Evolutionary conservation across 1,140 invertebrate species (phyloP), one percentile per base, ranked within the genome.

Genomic region (Trinorchestia longiramus): DNA sequence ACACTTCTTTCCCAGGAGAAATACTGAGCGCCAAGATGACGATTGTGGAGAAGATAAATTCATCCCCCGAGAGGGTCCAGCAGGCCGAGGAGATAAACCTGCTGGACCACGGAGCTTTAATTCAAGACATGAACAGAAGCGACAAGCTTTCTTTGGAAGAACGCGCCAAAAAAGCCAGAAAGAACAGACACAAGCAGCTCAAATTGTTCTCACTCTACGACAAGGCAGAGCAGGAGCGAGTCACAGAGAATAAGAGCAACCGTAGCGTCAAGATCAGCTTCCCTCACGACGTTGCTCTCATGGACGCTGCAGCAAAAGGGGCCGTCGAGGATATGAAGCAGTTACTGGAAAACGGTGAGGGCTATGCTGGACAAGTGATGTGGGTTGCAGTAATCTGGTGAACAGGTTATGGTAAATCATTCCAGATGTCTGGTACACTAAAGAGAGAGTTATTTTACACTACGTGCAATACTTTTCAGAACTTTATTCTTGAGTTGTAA

Each of bases 241-340:
- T 87, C 23, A 95, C 95, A 87, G 95, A 95, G 19, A 95, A 95
- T 6, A 47, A 36, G 0, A 23, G 53, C 15, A 45, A 42, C 17
- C 95, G 87, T 88, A 91, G 8, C 45, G 45, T 77, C 47, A 95
- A 95, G 44, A 94, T 96, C 87, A 95, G 47, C 17, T 96, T 96
- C 91, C 43, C 96, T 40, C 42, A 95, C 1, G 95, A 96, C 44
- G 77, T 96, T 41, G 87, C 96, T 43, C 45, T 96, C 28, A 96
- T 96, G 95, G 96, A 96, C n/a, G 87, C 88, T 44, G 96, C 96
- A 40, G 95, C 96, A 41, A 95, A 95, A 43, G 96, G 95, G 23
- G 96, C 95, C 28, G 43, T 95, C 44, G 96, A 96, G 11, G 96
- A 96, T 28, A 95, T 96, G 96, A 43, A 47, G 28, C 17, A 41